Evolutionary conservation across 2,113 vertebrate genomes (phyloP), one percentile per base, ranked within the genome.

Genomic region (Nestor notabilis): DNA sequence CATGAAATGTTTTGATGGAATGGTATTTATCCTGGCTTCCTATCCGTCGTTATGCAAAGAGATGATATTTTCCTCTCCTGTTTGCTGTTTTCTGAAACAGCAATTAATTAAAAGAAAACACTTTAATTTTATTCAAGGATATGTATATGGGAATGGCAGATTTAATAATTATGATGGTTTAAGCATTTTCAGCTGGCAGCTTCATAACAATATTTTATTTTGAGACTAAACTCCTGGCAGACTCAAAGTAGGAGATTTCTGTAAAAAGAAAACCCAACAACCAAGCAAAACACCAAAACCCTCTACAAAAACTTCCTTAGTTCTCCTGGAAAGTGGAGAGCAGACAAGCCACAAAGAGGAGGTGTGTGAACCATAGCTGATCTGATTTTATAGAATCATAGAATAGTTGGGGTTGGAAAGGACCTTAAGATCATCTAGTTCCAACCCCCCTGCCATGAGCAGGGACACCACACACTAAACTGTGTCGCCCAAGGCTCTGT

Each of bases 11-110:
- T 97, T 97, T 92, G 66, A 75, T 88, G 56, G 55, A 15, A 44
- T 92, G 52, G 19, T 90, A 37, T 92, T 66, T 77, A 69, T 95
- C 81, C 87, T 96, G 53, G 55, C 6, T 94, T 93, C 66, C 29
- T 58, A 4, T 49, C 63, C 63, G 7, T 53, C 43, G 65, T 96
- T 95, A 86, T 87, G 95, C 77, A 94, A 97, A 86, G 58, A 55
- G 39, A 23, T 35, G 43, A 55, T 52, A 55, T 58, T 95, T 92
- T 9, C 41, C 58, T 66, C 7, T 77, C 49, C 71, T 80, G 72
- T 75, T 93, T 94, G 31, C n/a, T 69, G 13, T 68, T 76, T 82
- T 87, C 76, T 91, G n/a, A 66, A 78, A 56, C 17, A 70, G 28
- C 11, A 20, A 75, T 87, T 74, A 89, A 61, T 75, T 72, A 72